A percentile compares a stretch with the other conserved stretches of the same genome.
phyloP scores from a whole-genome alignment of 2,797 vertebrate species.

The Cossypha heuglini region DNA sequence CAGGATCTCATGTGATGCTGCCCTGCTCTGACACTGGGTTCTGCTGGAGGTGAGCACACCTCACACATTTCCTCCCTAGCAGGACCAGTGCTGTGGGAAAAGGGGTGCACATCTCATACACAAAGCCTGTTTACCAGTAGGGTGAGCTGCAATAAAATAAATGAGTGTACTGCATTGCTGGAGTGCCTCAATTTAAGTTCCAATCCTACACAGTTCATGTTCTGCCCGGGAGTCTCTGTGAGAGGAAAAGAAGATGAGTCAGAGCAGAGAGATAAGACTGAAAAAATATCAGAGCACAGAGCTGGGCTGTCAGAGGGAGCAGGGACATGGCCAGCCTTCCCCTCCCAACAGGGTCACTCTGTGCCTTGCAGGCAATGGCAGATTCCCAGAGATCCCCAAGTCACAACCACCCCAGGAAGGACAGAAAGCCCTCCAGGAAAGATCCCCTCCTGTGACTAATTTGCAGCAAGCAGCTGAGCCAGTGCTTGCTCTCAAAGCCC shows the following conservation, averaged over 20 bases:
- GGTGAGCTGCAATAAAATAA: slow-evolving; percentile 31
- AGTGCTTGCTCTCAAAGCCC: neutral
- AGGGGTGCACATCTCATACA: neutral
- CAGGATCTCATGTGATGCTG: neutral
- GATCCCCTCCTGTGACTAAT: neutral
- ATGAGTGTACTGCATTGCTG: neutral
- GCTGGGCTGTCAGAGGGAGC: neutral
- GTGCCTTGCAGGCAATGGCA: neutral
- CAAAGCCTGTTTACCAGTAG: neutral
- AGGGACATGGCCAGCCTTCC: neutral
- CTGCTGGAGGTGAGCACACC: neutral
- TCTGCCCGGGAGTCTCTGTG: neutral
- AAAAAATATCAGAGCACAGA: neutral
- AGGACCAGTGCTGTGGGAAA: neutral
- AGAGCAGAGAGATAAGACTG: neutral
- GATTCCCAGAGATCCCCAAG: neutral
- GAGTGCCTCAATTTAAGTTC: neutral
- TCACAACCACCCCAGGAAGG: neutral
- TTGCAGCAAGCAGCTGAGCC: neutral
- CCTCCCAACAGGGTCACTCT: neutral
- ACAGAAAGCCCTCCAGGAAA: neutral
- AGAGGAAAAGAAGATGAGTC: neutral
- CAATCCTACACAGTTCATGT: neutral
- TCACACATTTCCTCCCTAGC: neutral
- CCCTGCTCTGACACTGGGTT: neutral